Base-by-base conservation (phyloP, 2,797 vertebrate genomes). In the Lepus townsendii region DNA sequence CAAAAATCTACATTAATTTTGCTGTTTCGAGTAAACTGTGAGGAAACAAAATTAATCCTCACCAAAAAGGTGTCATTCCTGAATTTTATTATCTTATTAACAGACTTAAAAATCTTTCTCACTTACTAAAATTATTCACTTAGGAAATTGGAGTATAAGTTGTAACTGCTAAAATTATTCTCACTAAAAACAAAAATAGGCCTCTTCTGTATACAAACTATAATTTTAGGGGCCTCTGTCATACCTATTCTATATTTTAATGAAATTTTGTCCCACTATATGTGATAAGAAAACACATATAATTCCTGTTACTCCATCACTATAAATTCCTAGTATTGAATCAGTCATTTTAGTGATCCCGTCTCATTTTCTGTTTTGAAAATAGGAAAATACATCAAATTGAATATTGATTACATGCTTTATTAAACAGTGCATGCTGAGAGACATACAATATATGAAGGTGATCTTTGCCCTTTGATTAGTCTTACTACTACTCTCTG, bases 311-410 rank as follows among this genome's bases (percentile, higher is more conserved):
- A 80, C 27, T 63, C 17, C 6, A 26, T 10, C 13, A 66, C n/a
- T 83, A 47, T 75, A 68, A 92, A 83, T 57, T 17, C n/a, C 32
- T 79, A 38, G 6, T 76, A 2, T 76, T 88, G 16, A 63, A n/a
- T 11, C 2, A 85, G 22, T 57, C 82, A 50, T 76, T 93, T 83
- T 63, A 79, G 26, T 68, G 35, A 86, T 19, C 7, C 11, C 57
- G 35, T n/a, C 50, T 92, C 19, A 27, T 66, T 83, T 93, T 62
- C 20, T 93, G 20, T 88, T 77, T 83, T 3, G 7, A 89, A 97
- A 73, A 75, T 71, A 14, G n/a, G 17, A 35, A 82, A 54, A 88
- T 83, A 87, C 80, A 93, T 54, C 30, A 57, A 84, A 83, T 10
- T 38, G 63, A 82, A 68, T 54, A 78, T 13, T 63, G 50, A 86